A percentile compares a stretch with the other conserved stretches of the same genome.
Evolutionary conservation across 2,113 vertebrate genomes (phyloP).

Genomic region (Saguinus imperator): DNA sequence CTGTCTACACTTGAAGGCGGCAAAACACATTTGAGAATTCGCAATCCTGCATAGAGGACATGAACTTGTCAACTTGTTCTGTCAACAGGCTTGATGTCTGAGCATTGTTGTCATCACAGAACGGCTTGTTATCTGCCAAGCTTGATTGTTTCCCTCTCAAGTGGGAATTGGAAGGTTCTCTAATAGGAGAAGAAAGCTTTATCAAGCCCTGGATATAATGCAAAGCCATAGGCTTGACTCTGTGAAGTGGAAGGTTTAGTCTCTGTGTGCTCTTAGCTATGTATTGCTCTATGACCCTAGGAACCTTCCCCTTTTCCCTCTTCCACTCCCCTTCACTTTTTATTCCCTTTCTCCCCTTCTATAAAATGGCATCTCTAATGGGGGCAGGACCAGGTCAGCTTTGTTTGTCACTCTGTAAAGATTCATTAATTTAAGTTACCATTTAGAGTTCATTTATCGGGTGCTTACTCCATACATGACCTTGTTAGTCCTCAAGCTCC

Average conservation of each 20-base stretch:
- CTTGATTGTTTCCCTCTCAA: constrained; percentile 15
- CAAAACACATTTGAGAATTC: constrained; percentile 36
- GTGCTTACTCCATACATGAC: not conserved
- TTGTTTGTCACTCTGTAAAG: not conserved
- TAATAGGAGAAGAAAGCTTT: not conserved
- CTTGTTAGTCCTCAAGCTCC: not conserved
- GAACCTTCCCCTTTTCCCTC: not conserved
- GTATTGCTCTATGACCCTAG: not conserved
- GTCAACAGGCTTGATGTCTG: constrained; percentile 45
- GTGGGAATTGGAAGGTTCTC: constrained; percentile 25
- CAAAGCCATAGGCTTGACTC: constrained; percentile 20
- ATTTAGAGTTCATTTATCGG: not conserved
- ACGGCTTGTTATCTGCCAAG: not conserved
- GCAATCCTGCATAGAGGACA: not conserved
- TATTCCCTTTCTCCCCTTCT: not conserved
- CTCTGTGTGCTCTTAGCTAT: not conserved
- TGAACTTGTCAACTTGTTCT: constrained; percentile 45
- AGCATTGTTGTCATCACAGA: not conserved
- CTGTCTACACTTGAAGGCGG: constrained; percentile 39
- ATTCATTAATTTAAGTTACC: not conserved
- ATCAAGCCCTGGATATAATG: not conserved
- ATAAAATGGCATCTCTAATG: not conserved
- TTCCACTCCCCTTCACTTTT: not conserved
- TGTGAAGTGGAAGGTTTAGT: not conserved
- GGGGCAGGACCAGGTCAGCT: not conserved